Base-by-base conservation (phyloP, 2,113 vertebrate species). In the Dasypus novemcinctus region DNA sequence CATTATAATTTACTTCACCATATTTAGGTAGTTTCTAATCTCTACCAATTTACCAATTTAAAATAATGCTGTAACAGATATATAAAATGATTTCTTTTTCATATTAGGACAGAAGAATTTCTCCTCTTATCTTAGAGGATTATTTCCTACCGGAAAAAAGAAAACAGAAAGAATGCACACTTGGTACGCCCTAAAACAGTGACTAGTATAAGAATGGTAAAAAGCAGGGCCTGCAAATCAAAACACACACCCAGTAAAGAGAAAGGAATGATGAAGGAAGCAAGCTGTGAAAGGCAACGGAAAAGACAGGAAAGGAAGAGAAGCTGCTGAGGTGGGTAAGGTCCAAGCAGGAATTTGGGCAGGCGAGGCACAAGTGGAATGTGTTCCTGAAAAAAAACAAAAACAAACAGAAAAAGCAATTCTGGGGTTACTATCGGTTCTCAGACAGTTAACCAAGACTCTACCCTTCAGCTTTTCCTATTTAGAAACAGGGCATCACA, bases 1-100 rank as follows among this genome's bases (percentile, higher is more conserved):
- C 10, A 85, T 59, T 57, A 57, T 31, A 57, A 69, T 69, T 52
- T 69, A 82, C 33, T 84, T 68, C 87, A 68, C 94, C 72, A 68
- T 25, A 90, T 74, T 86, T 82, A 92, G 41, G 76, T 72, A 54
- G 4, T 83, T 84, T 88, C 21, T 87, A 92, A 96, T 81, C 52
- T 92, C 80, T 64, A 74, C 31, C 86, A 57, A 49, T 49, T 49
- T 49, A 49, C 46, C 46, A 74, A 69, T 66, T 66, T 84, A 87
- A 91, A 74, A 93, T 52, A 75, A 81, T 69, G 17, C 29, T 52
- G 0, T 59, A 83, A 76, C 49, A 81, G 25, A 81, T 43, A 68
- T 20, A 84, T 57, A 72, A 81, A 59, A 14, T 29, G 29, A 29
- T 76, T 69, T 75, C 21, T 74, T 92, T 90, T 75, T 59, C 64